Percentiles rank a stretch among this genome's conserved stretches.
Evolutionary conservation across 2,113 vertebrate genomes (phyloP).

Genomic region (Vidua chalybeata): DNA sequence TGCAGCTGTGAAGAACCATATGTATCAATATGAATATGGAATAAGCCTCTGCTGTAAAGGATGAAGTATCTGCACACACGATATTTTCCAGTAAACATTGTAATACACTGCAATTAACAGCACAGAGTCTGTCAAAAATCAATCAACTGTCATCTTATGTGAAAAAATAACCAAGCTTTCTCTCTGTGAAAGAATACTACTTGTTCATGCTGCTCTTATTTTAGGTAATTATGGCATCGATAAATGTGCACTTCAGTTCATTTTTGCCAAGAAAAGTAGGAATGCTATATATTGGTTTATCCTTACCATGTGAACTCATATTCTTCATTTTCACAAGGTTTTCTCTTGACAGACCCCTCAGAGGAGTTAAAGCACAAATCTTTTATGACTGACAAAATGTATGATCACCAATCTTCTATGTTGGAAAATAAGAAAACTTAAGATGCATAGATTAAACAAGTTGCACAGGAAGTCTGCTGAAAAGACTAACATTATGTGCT

Average conservation of each 20-base stretch:
- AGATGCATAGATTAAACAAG: background rate
- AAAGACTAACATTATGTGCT: background rate
- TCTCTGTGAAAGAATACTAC: background rate
- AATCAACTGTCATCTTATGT: background rate
- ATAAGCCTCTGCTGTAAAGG: background rate
- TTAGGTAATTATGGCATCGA: background rate
- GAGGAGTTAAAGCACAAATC: background rate
- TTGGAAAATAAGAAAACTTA: background rate
- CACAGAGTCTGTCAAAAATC: background rate
- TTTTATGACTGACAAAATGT: background rate
- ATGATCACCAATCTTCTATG: background rate
- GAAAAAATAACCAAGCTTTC: background rate
- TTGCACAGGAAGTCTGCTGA: background rate
- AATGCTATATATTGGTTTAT: background rate
- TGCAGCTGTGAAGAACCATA: background rate
- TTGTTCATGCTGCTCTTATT: background rate
- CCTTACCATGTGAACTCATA: background rate
- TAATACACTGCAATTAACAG: background rate
- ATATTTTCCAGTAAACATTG: background rate
- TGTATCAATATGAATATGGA: background rate
- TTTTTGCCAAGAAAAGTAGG: background rate
- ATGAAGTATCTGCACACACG: background rate
- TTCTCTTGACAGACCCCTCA: background rate
- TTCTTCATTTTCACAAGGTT: background rate
- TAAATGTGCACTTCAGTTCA: background rate